phyloP scores from a whole-genome alignment of 2,797 vertebrate genomes.

The Sardinella longiceps region DNA sequence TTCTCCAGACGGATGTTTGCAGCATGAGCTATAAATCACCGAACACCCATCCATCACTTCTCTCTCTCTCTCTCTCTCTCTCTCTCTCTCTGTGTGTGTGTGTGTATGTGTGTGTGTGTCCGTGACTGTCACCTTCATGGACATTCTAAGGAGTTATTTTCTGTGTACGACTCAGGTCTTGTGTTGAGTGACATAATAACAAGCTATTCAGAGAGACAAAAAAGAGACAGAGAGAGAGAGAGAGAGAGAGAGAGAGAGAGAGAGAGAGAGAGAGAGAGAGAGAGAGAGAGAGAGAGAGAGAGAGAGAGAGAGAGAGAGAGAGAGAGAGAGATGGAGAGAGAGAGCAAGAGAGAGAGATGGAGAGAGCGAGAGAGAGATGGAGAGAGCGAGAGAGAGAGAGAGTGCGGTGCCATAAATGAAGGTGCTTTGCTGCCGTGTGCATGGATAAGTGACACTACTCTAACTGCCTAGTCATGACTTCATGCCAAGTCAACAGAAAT shows the following conservation, averaged over 20 bases:
- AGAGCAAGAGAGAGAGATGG: too few species aligned
- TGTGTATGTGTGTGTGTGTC: slow-evolving; percentile 1
- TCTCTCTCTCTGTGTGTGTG: background rate
- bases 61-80: background rate
- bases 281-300: too few species aligned
- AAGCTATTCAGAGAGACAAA: background rate
- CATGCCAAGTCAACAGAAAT: background rate
- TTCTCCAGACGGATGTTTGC: background rate
- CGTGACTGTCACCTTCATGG: background rate
- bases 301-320: too few species aligned
- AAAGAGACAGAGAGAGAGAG: too few species aligned
- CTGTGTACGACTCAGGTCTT: background rate
- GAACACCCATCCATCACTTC: background rate
- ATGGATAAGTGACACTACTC: background rate
- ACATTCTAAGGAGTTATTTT: background rate
- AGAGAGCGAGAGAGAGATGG: too few species aligned
- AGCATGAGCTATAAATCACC: background rate
- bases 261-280: too few species aligned
- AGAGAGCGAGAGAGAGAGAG: background rate
- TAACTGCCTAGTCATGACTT: background rate
- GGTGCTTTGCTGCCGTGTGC: background rate
- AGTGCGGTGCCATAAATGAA: background rate
- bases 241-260: too few species aligned
- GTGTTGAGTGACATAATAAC: background rate
- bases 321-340: too few species aligned